Base-by-base conservation (phyloP, 2,113 vertebrate species). In the Pollachius pollachius region DNA sequence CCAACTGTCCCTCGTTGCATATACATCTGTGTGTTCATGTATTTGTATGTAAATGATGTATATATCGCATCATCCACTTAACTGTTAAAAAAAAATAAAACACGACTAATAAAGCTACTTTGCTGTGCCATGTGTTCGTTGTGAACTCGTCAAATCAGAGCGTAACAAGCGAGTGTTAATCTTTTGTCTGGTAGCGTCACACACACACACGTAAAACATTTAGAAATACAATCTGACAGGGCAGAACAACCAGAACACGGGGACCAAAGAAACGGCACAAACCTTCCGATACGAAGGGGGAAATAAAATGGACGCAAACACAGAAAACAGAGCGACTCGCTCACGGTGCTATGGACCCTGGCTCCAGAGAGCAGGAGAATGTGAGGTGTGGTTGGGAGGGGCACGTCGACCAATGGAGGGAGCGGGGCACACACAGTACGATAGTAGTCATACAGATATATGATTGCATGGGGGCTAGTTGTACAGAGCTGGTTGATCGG, bases 31-130 rank as follows among this genome's bases (percentile, higher is more conserved):
- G 85, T 81, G 81, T 84, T 72, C 71, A 81, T 87, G 83, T 87
- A 89, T 87, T 65, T 89, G 87, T 87, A 84, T 84, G 74, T 81
- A 89, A 73, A 77, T 67, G 58, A 85, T 85, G 77, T 87, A 90
- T 88, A 87, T 84, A 88, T 81, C 83, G 68, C 70, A 76, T 79
- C 82, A 83, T 67, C 59, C 6, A 62, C 60, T 30, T 68, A 34
- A 52, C 70, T 52, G 30, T 25, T 54, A 30, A 15, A 5, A 67
- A 76, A 62, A 64, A 11, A 70, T 52, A 68, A 2, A 76, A 59
- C 3, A 63, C 3, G 62, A 12, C 6, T 11, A 19, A 72, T 5
- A 12, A 23, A 34, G 30, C 54, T 52, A 58, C 15, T 52, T 54
- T 4, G 23, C 15, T 8, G 41, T 67, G 5, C 4, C 15, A 7